Percentiles rank a stretch among this genome's conserved stretches.
phyloP scores from a whole-genome alignment of 2,888 invertebrate genomes.

The Gnatocerus cornutus region DNA sequence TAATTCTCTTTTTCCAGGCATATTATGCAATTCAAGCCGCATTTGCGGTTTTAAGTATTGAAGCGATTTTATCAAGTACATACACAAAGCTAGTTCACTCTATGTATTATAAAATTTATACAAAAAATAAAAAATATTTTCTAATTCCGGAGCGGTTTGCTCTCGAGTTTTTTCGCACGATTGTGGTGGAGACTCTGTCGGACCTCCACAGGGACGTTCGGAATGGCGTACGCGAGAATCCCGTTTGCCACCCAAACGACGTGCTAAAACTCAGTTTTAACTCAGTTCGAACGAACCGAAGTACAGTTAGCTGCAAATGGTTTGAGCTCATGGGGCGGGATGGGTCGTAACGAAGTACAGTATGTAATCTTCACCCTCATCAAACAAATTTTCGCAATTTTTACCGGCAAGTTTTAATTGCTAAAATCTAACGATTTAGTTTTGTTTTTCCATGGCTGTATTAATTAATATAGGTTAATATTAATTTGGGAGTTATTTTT shows the following conservation, averaged over 20 bases:
- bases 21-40: conserved; percentile 91
- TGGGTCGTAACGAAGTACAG: too few species aligned
- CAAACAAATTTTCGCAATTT: too few species aligned
- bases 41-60: conserved; percentile 80
- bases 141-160: too few species aligned
- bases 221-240: conserved; percentile 75
- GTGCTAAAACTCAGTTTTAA: conserved; percentile 67
- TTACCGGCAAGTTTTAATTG: too few species aligned
- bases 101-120: conserved; percentile 41
- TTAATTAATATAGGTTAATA: too few species aligned
- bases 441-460: too few species aligned
- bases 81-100: conserved; percentile 3
- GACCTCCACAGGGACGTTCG: conserved; percentile 71
- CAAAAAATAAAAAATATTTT: conserved; percentile 24
- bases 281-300: background rate
- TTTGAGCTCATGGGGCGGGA: background rate
- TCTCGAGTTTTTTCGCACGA: conserved; percentile 10
- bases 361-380: too few species aligned
- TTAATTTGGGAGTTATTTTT: too few species aligned
- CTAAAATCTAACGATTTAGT: too few species aligned
- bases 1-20: conserved; percentile 77
- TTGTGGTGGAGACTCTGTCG: conserved; percentile 30
- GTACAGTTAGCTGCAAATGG: background rate
- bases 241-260: conserved; percentile 75
- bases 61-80: background rate